These are phyloP conservation scores for Cyphomyrmex costatus DNA, from an alignment of 1,140 invertebrate species.

Conservation along the genomic window DNA sequence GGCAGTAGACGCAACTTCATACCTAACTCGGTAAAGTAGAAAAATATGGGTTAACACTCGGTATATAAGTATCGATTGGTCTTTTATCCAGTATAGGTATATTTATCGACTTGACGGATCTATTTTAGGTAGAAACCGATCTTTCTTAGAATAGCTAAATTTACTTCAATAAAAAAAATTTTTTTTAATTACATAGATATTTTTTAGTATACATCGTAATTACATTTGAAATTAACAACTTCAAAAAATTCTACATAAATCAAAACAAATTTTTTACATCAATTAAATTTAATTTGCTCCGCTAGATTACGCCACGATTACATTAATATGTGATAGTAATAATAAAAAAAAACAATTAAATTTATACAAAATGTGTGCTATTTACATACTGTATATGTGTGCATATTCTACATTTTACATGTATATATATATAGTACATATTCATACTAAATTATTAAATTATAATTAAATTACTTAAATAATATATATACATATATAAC, in stretches of 20 bases:
- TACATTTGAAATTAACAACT: not conserved
- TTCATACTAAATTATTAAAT: slow-evolving; percentile 2
- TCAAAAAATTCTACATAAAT: not conserved
- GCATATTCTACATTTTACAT: not conserved
- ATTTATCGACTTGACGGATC: slow-evolving; percentile 21
- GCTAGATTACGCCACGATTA: not conserved
- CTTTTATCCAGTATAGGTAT: slow-evolving; percentile 7
- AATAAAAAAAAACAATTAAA: not conserved
- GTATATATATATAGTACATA: not conserved
- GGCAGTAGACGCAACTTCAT: slow-evolving; percentile 14
- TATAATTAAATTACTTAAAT: not conserved
- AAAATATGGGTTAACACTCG: not conserved
- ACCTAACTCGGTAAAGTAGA: slow-evolving; percentile 38
- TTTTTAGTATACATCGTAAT: not conserved
- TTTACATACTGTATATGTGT: too few species aligned
- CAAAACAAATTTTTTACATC: not conserved
- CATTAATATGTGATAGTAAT: not conserved
- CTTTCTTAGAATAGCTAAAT: slow-evolving; percentile 17
- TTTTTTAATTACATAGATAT: slow-evolving; percentile 7
- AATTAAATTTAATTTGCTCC: not conserved
- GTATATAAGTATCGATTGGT: slow-evolving; percentile 28
- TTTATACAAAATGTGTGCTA: not conserved
- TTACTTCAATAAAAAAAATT: not conserved
- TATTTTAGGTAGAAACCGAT: not conserved
- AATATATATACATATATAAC: not conserved